Conservation (phyloP, 2,113 vertebrate species). For the Maccullochella peelii region DNA sequence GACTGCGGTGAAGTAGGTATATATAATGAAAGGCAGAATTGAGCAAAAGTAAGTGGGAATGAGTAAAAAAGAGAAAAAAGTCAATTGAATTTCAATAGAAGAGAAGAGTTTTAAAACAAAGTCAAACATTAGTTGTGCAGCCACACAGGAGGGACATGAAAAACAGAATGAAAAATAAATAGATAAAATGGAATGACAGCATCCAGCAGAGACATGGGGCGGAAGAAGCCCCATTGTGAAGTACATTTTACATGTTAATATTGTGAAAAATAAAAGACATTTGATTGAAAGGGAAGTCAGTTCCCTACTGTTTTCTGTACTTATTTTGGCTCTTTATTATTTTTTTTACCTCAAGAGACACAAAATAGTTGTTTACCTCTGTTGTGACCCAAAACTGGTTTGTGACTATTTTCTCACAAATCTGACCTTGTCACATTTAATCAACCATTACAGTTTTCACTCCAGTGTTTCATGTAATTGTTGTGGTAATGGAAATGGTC, state of each 20-base stretch:
- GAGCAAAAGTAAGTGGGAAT: background rate
- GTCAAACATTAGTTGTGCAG: constrained; percentile 12
- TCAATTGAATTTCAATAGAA: constrained; percentile 10
- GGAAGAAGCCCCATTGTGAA: constrained; percentile 13
- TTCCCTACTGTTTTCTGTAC: constrained; percentile 9
- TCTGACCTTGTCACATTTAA: background rate
- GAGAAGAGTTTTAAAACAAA: background rate
- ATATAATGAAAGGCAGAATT: constrained; percentile 23
- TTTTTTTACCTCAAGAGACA: background rate
- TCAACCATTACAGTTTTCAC: background rate
- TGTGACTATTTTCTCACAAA: background rate
- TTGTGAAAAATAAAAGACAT: constrained; percentile 4
- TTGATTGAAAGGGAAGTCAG: constrained; percentile 19
- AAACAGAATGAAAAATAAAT: constrained; percentile 23
- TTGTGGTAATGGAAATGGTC: background rate
- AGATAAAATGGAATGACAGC: background rate
- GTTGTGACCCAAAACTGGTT: background rate
- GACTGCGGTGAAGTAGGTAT: background rate
- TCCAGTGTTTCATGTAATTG: background rate
- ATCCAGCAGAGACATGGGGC: constrained; percentile 22
- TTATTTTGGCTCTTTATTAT: constrained; percentile 12
- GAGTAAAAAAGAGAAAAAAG: background rate
- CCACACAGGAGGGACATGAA: background rate
- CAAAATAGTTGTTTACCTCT: background rate
- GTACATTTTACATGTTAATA: constrained; percentile 28